These are phyloP conservation scores for Chymomyza caudatula DNA, from an alignment of 2,888 invertebrate species.

Conservation along the genomic window DNA sequence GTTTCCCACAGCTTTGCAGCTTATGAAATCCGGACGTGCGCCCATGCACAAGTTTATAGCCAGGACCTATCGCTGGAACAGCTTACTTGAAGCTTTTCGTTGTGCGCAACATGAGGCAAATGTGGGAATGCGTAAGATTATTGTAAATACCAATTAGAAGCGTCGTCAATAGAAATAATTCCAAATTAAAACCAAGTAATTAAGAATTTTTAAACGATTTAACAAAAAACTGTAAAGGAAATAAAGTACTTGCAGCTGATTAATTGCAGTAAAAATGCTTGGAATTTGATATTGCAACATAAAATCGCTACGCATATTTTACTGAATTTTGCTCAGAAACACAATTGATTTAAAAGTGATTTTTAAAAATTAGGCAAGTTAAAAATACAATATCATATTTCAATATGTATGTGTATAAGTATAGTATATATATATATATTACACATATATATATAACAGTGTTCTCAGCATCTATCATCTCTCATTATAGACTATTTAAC, in stretches of 20 bases:
- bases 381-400: slow-evolving; percentile 26
- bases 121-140: slow-evolving; percentile 59
- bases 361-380: slow-evolving; percentile 30
- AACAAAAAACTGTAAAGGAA: neutral
- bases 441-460: neutral
- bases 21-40: slow-evolving; percentile 59
- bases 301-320: slow-evolving; percentile 41
- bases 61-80: slow-evolving; percentile 41
- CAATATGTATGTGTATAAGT: neutral
- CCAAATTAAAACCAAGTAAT: neutral
- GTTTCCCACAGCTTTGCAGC: slow-evolving; percentile 68
- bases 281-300: slow-evolving; percentile 38
- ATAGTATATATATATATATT: neutral
- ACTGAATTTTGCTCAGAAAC: slow-evolving; percentile 35
- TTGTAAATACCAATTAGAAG: too few relatives aligned
- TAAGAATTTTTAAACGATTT: neutral
- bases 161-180: too few relatives aligned
- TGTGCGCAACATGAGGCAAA: slow-evolving; percentile 65
- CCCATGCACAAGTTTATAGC: slow-evolving; percentile 60
- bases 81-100: slow-evolving; percentile 59
- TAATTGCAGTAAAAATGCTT: slow-evolving; percentile 8
- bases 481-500: slow-evolving; percentile 53
- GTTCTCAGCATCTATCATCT: slow-evolving; percentile 52
- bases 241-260: neutral
- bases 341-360: slow-evolving; percentile 44